Base-by-base conservation (phyloP, 2,888 invertebrate genomes). In the Platycnemis pennipes region DNA sequence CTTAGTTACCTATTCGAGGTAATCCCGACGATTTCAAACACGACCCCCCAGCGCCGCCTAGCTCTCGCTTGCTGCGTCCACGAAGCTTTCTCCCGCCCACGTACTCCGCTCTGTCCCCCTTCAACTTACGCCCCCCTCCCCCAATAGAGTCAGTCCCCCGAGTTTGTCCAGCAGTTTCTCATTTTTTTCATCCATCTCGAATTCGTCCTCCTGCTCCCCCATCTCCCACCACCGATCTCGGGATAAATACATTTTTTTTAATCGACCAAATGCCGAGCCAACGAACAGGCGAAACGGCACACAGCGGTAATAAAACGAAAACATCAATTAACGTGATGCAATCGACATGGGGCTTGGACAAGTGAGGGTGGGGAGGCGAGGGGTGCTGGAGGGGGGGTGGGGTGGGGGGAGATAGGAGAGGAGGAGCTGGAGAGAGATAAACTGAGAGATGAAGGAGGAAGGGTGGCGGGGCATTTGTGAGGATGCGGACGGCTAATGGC, bases 301-400 rank as follows among this genome's bases (percentile, higher is more conserved):
- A 46, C 44, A 86, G 44, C 86, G 87, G n/a, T 87, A 46, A 87
- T 87, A 46, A 87, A 87, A 46, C n/a, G 45, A 87, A 87, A 87
- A 87, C 91, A 44, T 91, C 44, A 91, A 63, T 91, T 63, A 63
- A 45, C 42, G 91, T 91, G 91, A 91, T 63, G 91, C 63, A 63
- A 91, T 91, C 42, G 89, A 89, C 63, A 63, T 63, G 63, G 63
- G 63, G n/a, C 49, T 13, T 13, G 49, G 49, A 49, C 63, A 5
- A 22, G 63, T 0, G 26, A 8, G 63, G 26, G 63, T 22, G n/a
- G 37, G n/a, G 89, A 56, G 19, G 4, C 22, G 44, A 86, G 16
- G 44, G 16, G 22, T 26, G 16, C n/a, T 2, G 77, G 11, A 26
- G 8, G 26, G 63, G 63, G 63, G 1, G 7, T 26, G 63, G 63